Base-by-base conservation (phyloP, 2,113 vertebrate species). In the Rhabdornis inornatus region DNA sequence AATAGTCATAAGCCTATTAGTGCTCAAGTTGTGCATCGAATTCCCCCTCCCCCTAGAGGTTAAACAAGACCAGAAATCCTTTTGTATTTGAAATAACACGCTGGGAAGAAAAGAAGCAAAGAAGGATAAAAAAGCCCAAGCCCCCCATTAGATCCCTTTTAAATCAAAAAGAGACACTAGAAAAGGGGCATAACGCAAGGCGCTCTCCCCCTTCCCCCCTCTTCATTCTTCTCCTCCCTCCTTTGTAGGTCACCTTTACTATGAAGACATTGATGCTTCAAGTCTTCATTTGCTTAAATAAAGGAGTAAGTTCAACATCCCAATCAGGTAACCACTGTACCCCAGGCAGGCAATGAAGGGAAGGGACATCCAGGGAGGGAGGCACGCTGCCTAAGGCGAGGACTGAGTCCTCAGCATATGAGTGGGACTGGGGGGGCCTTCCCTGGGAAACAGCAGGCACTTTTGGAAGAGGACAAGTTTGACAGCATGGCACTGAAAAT, bases 61-160 rank as follows among this genome's bases (percentile, higher is more conserved):
- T 96, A 95, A 96, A 95, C 71, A 96, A 93, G 80, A 91, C 85
- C 88, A 95, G 88, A 95, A 95, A 93, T 97, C 80, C 90, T 87
- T 92, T 93, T 94, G 86, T 90, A 90, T 68, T 92, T 2, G 6
- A 92, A 95, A 92, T 70, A 95, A 92, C 94, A 92, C 0, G 2
- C 88, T 81, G 68, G 31, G 86, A 89, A 93, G 91, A 92, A 89
- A 78, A 84, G 82, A 69, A 85, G 82, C 53, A 72, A 95, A 84
- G 92, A 47, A 89, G 72, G 79, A 94, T 94, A 90, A 93, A 95
- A 97, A 95, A 95, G 30, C 90, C 75, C 79, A 82, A 95, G 81
- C 56, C 61, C 60, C 83, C 76, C 65, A 82, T 90, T 94, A 14
- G 8, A 64, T 87, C 52, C 57, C 76, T 92, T 94, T 78, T 87